Evolutionary conservation across 2,888 invertebrate genomes (phyloP), one percentile per base, ranked within the genome.

Genomic region (Drosophila aldrichi): DNA sequence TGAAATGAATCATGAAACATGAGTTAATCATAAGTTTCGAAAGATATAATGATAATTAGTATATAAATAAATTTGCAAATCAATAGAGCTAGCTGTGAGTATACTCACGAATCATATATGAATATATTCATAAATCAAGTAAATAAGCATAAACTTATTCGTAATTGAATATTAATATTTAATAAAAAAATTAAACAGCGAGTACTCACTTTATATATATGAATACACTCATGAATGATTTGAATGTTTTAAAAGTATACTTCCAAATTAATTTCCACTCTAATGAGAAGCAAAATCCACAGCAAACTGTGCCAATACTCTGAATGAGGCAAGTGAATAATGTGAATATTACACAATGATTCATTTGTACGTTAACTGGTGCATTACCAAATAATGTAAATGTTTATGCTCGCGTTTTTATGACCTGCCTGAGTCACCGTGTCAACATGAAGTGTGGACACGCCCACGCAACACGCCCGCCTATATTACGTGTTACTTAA

Each of bases 401-500:
- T 49, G 29, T 32, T 48, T 12, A 49, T 12, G 48, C 29, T 18
- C 29, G 6, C 6, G n/a, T 12, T n/a, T 48, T 49, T 32, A 58
- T 41, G 40, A 58, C 41, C 32, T 49, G 20, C 36, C 20, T 52
- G 61, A 60, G 61, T 46, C 68, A 61, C 0, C 29, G 7, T 25
- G 38, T 54, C 52, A 25, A 22, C 25, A 22, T 54, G 36, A 38
- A 40, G n/a, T n/a, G 6, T 10, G 36, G 34, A 3, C 51, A 52
- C 36, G 52, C 38, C 52, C 9, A 32, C 32, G 32, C 32, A 1
- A 0, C 18, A 32, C 49, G n/a, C 49, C 18, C 49, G 20, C 32
- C n/a, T 6, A 14, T 10, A 41, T 22, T 32, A 10, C 29, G 8
- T 32, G 32, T 52, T 52, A 38, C 14, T 20, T 20, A 51, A 41